Evolutionary conservation across 1,140 invertebrate genomes (phyloP).

Genomic region (Saccostrea echinata): DNA sequence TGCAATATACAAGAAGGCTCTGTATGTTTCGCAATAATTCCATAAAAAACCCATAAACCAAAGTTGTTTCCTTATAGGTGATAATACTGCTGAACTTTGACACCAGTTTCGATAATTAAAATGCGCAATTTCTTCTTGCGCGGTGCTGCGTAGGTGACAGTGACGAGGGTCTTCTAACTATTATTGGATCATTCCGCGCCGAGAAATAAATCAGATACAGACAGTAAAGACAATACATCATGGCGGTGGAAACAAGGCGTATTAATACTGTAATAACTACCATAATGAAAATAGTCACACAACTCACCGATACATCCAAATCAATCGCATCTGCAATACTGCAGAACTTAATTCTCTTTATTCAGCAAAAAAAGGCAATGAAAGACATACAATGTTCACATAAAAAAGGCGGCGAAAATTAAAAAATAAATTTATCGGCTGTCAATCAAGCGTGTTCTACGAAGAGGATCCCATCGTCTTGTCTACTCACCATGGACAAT

Average conservation of each 20-base stretch:
- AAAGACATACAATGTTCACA: background rate
- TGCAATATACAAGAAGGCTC: background rate
- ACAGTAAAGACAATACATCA: background rate
- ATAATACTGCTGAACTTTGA: background rate
- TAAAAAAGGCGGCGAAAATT: slow-evolving; percentile 30
- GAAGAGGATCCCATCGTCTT: background rate
- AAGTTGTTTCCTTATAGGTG: slow-evolving; percentile 5
- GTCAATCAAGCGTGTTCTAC: background rate
- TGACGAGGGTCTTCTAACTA: background rate
- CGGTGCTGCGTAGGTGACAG: background rate
- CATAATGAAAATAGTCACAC: slow-evolving; percentile 10
- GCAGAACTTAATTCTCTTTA: slow-evolving; percentile 11
- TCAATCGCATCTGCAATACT: background rate
- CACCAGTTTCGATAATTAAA: slow-evolving; percentile 22
- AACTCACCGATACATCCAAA: slow-evolving; percentile 7
- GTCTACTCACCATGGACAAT: slow-evolving; percentile 21
- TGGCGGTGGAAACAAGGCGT: background rate
- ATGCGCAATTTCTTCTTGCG: background rate
- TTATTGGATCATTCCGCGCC: slow-evolving; percentile 23
- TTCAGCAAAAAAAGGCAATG: slow-evolving; percentile 2
- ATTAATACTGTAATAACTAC: slow-evolving; percentile 10
- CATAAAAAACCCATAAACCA: background rate
- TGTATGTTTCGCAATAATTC: background rate
- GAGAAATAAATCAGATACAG: slow-evolving; percentile 12
- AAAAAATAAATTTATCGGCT: slow-evolving; percentile 20